phyloP scores from a whole-genome alignment of 30 jellyfish, hydroid and myxozoan genomes.

The Hydra vulgaris region DNA sequence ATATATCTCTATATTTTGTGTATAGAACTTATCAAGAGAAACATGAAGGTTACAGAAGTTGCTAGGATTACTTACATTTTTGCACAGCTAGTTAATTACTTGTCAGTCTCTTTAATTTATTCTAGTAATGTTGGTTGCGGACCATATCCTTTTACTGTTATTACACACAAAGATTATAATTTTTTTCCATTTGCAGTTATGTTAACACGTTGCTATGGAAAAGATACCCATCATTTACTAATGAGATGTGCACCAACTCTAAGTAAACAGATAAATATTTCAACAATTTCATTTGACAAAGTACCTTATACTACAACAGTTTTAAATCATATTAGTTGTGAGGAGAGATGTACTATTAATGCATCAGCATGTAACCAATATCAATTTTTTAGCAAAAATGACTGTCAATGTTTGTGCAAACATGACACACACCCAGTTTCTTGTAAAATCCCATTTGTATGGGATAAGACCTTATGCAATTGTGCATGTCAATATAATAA shows the following conservation, averaged over 20 bases:
- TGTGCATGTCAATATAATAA: constrained; percentile 11
- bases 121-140: not conserved
- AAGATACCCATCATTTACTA: not conserved
- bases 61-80: not conserved
- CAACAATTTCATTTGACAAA: not conserved
- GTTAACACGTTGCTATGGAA: constrained; percentile 11
- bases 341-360: constrained; percentile 2
- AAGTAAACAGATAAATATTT: no score
- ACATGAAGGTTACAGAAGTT: not conserved
- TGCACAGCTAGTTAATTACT: not conserved
- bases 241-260: not conserved
- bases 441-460: constrained; percentile 20
- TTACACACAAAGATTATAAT: not conserved
- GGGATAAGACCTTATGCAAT: constrained; percentile 13
- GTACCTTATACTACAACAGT: not conserved
- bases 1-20: no score
- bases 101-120: not conserved
- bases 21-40: not conserved
- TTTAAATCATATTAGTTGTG: constrained; percentile 18
- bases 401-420: constrained; percentile 31
- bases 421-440: not conserved
- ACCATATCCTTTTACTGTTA: not conserved
- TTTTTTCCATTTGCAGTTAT: constrained; percentile 1
- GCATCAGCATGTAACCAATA: constrained; percentile 15
- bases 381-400: not conserved